A percentile compares a stretch with the other conserved stretches of the same genome.
phyloP scores from a whole-genome alignment of 2,113 vertebrate species.

The Macheiramphus alcinus region DNA sequence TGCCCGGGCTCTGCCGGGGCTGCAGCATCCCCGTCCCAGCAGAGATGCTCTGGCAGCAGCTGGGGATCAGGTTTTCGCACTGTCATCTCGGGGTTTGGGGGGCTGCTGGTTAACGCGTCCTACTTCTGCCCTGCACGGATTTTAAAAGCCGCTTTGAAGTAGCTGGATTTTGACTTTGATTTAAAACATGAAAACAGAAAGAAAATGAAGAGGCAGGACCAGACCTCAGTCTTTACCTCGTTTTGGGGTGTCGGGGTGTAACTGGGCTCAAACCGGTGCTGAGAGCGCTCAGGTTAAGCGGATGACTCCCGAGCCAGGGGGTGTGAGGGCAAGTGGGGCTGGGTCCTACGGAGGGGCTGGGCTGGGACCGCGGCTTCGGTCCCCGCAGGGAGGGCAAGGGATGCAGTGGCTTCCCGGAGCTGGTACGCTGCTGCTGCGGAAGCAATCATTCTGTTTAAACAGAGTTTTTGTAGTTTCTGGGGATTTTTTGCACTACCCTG shows the following conservation, averaged over 20 bases:
- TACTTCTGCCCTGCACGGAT: neutral
- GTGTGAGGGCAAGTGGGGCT: no score
- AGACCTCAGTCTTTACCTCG: neutral
- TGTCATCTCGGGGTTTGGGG: neutral
- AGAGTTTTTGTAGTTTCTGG: neutral
- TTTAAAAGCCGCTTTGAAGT: neutral
- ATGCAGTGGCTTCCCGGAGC: rapidly evolving
- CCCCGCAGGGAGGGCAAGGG: neutral
- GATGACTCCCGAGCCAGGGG: rapidly evolving
- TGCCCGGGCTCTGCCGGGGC: neutral
- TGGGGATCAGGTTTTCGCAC: neutral
- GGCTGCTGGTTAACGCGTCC: neutral
- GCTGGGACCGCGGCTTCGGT: neutral
- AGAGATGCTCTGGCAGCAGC: neutral
- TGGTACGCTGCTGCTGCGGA: rapidly evolving
- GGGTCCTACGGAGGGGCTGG: neutral
- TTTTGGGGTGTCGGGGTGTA: neutral
- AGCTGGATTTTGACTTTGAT: neutral
- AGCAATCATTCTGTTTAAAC: rapidly evolving
- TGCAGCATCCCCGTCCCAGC: neutral
- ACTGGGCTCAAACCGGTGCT: neutral
- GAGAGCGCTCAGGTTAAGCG: neutral
- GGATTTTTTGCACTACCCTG: rapidly evolving
- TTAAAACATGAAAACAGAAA: neutral
- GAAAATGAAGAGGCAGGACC: neutral